Base-by-base conservation (phyloP, 1,140 invertebrate species). In the Drosophila nannoptera region DNA sequence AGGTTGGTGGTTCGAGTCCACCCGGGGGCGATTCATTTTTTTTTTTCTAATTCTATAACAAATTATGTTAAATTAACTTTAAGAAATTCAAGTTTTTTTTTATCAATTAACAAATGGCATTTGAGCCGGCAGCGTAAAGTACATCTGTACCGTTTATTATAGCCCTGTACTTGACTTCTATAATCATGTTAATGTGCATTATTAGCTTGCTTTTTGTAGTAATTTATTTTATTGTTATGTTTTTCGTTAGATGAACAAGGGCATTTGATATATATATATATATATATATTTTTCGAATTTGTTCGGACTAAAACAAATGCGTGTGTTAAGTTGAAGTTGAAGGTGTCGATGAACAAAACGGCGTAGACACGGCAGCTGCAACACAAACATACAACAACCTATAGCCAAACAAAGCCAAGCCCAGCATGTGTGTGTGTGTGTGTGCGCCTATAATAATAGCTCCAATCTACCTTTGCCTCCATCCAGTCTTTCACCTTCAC, bases 1-100 rank as follows among this genome's bases (percentile, higher is more conserved):
- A 94, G 93, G 94, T 94, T 94, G 93, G 93, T 94, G 93, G 94
- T 94, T 95, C 94, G 92, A 94, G 92, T 92, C 94, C 93, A 94
- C 93, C 93, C 93, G 93, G 93, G 93, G 93, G 93, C 94, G 94
- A 16, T 0, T 33, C 4, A 0, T 64, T 77, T 82, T 82, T 33
- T 52, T 43, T 36, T 33, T 49, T 29, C 62, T 4, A 0, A 14
- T 9, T 45, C 8, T 45, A 6, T 5, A 45, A 46, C 7, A 0
- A 14, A 7, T 36, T 5, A 48, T 33, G 11, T n/a, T 11, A 33
- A 31, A 46, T 50, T 68, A 7, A 11, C 31, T 33, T 68, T 33
- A 29, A 16, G 2, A 4, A 9, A 35, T 45, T 45, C 4, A n/a
- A 35, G 6, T 52, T 48, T 49, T 36, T 32, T 35, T 42, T 63